Evolutionary conservation across 2,797 vertebrate species (phyloP).

Genomic region (Parambassis ranga): DNA sequence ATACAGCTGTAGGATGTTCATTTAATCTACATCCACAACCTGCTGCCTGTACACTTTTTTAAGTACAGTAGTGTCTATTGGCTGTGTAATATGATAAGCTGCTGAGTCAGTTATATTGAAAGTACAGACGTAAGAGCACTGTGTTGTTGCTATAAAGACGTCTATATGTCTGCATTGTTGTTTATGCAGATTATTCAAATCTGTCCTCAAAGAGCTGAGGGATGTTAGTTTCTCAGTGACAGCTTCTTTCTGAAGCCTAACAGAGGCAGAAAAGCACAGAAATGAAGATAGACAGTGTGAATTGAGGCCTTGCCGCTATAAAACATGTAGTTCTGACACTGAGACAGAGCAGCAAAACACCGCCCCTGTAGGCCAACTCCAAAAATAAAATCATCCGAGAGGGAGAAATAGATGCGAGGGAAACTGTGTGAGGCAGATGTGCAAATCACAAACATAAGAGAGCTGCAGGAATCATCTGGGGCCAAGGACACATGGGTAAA

Average conservation of each 20-base stretch:
- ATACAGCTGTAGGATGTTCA: no score
- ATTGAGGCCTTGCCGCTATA: neutral
- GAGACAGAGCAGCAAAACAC: constrained; percentile 4
- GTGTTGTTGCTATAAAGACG: no score
- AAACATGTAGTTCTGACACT: constrained; percentile 14
- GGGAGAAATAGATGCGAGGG: constrained; percentile 3
- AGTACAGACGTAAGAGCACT: neutral
- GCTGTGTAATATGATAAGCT: neutral
- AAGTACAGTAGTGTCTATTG: no score
- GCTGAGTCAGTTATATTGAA: neutral
- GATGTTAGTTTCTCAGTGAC: no score
- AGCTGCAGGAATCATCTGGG: constrained; percentile 28
- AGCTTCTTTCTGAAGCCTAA: neutral
- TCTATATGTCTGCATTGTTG: no score
- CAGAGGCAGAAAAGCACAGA: neutral
- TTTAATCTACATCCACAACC: neutral
- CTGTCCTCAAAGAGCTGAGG: no score
- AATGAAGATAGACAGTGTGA: constrained; percentile 37
- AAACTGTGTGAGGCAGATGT: constrained; percentile 49
- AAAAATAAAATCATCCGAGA: neutral
- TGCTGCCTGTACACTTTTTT: neutral
- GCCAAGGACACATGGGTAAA: constrained; percentile 12
- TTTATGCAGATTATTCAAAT: no score
- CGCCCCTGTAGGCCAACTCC: neutral
- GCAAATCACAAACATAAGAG: constrained; percentile 37